Conservation (phyloP, 2,113 vertebrate species). For the Heterotilapia buettikoferi region DNA sequence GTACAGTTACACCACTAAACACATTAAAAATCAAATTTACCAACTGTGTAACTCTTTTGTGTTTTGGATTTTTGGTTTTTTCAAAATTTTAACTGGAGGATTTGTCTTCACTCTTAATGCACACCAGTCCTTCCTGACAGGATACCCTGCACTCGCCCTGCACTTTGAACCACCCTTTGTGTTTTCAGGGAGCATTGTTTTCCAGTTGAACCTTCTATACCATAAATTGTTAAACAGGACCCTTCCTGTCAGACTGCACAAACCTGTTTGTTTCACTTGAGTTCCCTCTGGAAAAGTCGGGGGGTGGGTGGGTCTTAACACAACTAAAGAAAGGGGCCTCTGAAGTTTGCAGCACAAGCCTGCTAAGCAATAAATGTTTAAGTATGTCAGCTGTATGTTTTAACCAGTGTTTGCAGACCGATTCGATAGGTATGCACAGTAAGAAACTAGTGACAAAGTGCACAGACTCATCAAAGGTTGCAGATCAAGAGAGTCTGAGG, state of each 20-base stretch:
- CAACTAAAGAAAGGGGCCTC: neutral
- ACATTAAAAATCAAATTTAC: neutral
- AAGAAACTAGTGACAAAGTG: neutral
- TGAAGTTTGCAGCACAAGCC: neutral
- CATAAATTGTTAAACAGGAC: neutral
- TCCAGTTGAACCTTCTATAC: neutral
- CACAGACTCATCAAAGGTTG: neutral
- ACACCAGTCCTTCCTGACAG: conserved; percentile 39
- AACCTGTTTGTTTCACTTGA: neutral
- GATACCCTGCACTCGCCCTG: conserved; percentile 8
- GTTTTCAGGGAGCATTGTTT: conserved; percentile 28
- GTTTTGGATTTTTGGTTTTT: neutral
- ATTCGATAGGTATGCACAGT: neutral
- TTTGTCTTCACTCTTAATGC: neutral
- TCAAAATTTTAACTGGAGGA: neutral
- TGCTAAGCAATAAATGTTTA: neutral
- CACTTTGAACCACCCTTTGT: conserved; percentile 11
- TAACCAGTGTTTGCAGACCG: neutral
- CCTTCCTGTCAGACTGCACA: neutral
- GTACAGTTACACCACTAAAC: neutral
- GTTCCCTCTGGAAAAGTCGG: neutral
- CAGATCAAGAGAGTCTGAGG: neutral
- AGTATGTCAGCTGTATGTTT: too few relatives aligned
- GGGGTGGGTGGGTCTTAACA: neutral
- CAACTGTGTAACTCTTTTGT: neutral